Evolutionary conservation across 2,113 vertebrate genomes (phyloP).

Genomic region (Podarcis muralis): DNA sequence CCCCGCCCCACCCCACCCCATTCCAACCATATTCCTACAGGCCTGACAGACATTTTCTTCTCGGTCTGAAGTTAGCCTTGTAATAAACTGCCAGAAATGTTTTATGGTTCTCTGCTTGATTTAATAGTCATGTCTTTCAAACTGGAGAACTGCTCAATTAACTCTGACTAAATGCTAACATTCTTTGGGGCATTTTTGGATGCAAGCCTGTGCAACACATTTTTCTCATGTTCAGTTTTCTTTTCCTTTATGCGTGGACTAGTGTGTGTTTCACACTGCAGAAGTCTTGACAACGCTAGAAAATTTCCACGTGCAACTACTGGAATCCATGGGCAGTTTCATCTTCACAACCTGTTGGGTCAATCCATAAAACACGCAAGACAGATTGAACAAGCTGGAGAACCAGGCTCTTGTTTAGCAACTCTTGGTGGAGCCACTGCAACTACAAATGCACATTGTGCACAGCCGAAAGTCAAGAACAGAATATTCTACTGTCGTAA

Average conservation of each 20-base stretch:
- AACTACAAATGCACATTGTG: not conserved
- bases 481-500: not conserved
- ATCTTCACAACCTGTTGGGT: not conserved
- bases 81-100: constrained; percentile 9
- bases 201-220: constrained; percentile 4
- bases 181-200: constrained; percentile 16
- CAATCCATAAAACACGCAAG: not conserved
- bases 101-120: constrained; percentile 16
- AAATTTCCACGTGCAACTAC: not conserved
- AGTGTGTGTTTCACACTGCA: not conserved
- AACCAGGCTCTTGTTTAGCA: not conserved
- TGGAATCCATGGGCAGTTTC: not conserved
- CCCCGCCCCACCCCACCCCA: too few species aligned
- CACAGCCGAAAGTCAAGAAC: not conserved
- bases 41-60: not conserved
- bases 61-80: not conserved
- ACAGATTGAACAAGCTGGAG: not conserved
- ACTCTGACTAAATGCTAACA: constrained; percentile 22
- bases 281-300: not conserved
- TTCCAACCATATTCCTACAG: not conserved
- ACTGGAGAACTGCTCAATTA: constrained; percentile 16
- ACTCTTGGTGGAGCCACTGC: not conserved
- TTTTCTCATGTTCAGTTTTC: not conserved
- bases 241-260: not conserved
- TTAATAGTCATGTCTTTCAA: constrained; percentile 21